Evolutionary conservation across 2,797 vertebrate genomes (phyloP), one percentile per base, ranked within the genome.

Genomic region (Xiphorhynchus erythropygius): DNA sequence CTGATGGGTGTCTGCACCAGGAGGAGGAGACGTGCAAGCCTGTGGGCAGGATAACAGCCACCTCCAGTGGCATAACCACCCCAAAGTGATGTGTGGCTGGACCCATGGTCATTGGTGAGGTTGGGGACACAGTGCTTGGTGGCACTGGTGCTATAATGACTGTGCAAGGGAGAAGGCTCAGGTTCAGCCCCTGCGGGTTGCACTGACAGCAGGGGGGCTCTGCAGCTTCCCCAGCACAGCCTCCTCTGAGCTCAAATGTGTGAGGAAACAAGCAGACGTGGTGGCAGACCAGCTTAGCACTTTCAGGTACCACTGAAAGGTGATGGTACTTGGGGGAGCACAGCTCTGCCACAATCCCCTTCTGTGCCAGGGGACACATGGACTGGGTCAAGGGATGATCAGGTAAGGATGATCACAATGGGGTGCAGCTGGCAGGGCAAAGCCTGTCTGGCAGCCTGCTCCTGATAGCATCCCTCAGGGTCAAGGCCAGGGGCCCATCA

Each of bases 1-100:
- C 56, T 1, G 1, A 19, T 0, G 0, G 22, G 62, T 2, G 1
- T 62, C 78, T 79, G 67, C 27, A 17, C 0, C 5, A 25, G 0
- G 3, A 63, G 28, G 37, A 85, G 27, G 21, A 59, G 22, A 52
- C 10, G 0, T 18, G 9, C 52, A 32, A 53, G 32, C 6, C 18
- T 35, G 3, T 0, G 0, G 57, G 49, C 33, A 67, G 28, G 47
- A 4, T 39, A 42, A 53, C 41, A 84, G 32, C 67, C 4, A 2
- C 41, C 18, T 68, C 33, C 74, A 19, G 50, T 50, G 41, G 15
- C 8, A 4, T 19, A 37, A 71, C 73, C 2, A 2, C 15, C 18
- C 30, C 0, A 0, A 68, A 18, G n/a, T 16, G n/a, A 32, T 53
- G n/a, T 24, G 9, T 0, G 3, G 50, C 70, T n/a, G 67, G 46